These are phyloP conservation scores for Mus musculus DNA, from an alignment of 2,113 vertebrate genomes.

Conservation along the genomic window GRCm39 chr2:43210001-43210500, in stretches of 20 bases:
- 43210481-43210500: background rate
- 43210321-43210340: background rate
- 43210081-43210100: no score
- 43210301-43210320: background rate
- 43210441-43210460: background rate
- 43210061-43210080: no score
- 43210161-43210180: background rate
- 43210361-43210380: background rate
- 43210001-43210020: no score
- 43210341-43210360: background rate
- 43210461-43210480: background rate
- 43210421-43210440: background rate
- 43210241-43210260: background rate
- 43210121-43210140: no score
- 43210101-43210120: no score
- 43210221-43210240: background rate
- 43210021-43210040: no score
- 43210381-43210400: background rate
- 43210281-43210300: background rate
- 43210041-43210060: no score
- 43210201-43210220: background rate
- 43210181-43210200: background rate
- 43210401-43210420: background rate
- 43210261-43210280: background rate
- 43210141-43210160: no score